Base-by-base conservation (phyloP, 2,888 invertebrate genomes). In the Drosophila lacicola region DNA sequence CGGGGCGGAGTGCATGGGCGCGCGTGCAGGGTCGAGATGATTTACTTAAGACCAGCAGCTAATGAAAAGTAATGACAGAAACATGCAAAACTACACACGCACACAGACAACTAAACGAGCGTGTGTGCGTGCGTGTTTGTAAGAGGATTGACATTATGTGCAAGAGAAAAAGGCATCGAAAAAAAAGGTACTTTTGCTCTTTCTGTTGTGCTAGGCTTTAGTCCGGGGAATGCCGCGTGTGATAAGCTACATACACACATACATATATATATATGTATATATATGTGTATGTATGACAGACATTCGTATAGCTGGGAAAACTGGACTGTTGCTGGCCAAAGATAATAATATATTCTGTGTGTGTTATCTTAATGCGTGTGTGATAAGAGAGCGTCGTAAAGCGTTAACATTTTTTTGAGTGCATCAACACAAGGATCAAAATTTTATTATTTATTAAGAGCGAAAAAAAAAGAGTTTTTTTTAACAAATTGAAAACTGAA, bases 31-130 rank as follows among this genome's bases (percentile, higher is more conserved):
- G 57, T 51, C 39, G 39, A 61, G 57, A 49, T 77, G 68, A 76
- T 77, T 68, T 61, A 62, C 55, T 68, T 72, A 65, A 54, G 51
- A 56, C 44, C 47, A 66, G 63, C 13, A 60, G 55, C 66, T 78
- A 72, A 80, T 71, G 75, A 54, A 81, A 71, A 71, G 51, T 87
- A 84, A 86, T 68, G 74, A 74, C 68, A 74, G 57, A 74, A 73
- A 78, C 64, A 82, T 82, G 82, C 74, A 78, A 84, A 81, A 47
- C 25, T 29, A 46, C 17, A 46, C 9, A 14, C 17, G 11, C n/a
- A 11, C n/a, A 45, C 11, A 37, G 41, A 9, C 41, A 49, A 39
- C 29, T 6, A 29, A 29, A 25, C 8, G 6, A 2, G 41, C 42
- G 34, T 17, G 41, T 3, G 10, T 42, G 3, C 14, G 50, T 25